Conservation (phyloP, 2,797 vertebrate genomes). For the Sus cebifrons region DNA sequence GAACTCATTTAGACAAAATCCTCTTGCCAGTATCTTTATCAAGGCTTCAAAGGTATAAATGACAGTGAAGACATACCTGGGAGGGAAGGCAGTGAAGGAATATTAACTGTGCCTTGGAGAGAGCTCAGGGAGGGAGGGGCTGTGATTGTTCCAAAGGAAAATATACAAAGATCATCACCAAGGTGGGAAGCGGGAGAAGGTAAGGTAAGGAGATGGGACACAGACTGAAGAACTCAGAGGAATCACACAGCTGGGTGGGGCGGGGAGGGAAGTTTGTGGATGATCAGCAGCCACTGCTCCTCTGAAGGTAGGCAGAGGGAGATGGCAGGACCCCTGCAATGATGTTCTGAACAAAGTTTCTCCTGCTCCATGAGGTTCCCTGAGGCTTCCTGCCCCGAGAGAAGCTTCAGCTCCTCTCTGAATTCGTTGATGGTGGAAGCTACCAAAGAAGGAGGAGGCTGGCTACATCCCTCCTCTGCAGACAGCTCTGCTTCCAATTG, state of each 20-base stretch:
- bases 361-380: not conserved
- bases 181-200: not conserved
- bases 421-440: not conserved
- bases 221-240: not conserved
- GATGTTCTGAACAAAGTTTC: not conserved
- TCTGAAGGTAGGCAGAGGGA: not conserved
- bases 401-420: not conserved
- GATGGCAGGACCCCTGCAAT: too few relatives aligned
- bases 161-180: accelerated
- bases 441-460: not conserved
- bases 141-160: not conserved
- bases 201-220: not conserved
- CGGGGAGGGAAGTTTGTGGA: too few relatives aligned
- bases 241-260: too few relatives aligned
- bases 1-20: slow-evolving; percentile 96
- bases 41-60: slow-evolving; percentile 98
- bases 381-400: not conserved
- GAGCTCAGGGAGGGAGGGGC: not conserved
- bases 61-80: slow-evolving; percentile 95
- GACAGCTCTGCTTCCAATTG: not conserved
- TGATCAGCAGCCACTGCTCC: not conserved
- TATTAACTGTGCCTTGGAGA: slow-evolving; percentile 41
- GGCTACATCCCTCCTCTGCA: not conserved
- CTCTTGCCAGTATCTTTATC: slow-evolving; percentile 97
- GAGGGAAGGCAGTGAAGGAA: slow-evolving; percentile 69